Conservation (phyloP, 2,113 vertebrate species). For the Nematolebias whitei region DNA sequence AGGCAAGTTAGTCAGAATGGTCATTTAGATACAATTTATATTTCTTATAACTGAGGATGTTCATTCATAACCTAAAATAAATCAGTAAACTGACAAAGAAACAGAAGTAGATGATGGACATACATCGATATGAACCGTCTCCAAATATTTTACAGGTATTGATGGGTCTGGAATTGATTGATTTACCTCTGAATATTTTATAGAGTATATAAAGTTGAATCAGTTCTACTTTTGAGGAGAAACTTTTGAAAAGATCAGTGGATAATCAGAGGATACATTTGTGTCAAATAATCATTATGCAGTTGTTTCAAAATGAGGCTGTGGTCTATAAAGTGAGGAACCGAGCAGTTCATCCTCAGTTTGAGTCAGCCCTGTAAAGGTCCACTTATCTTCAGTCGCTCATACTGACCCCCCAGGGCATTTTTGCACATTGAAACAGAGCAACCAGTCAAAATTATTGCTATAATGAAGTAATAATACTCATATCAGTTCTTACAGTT, state of each 20-base stretch:
- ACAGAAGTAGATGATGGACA: not conserved
- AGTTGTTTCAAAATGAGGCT: constrained; percentile 30
- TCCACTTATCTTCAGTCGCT: constrained; percentile 51
- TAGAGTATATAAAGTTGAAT: not conserved
- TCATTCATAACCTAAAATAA: too few species aligned
- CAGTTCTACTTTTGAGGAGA: constrained; percentile 3
- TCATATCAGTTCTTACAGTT: constrained; percentile 37
- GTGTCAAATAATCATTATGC: constrained; percentile 29
- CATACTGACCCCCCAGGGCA: constrained; percentile 42
- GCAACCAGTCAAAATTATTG: constrained; percentile 46
- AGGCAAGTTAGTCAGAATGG: too few species aligned
- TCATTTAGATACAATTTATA: too few species aligned
- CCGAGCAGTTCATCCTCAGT: constrained; percentile 31
- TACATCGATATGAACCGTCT: not conserved
- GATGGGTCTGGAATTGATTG: not conserved
- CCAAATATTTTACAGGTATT: not conserved
- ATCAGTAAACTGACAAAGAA: not conserved
- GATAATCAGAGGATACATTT: constrained; percentile 5
- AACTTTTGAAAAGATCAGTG: constrained; percentile 2
- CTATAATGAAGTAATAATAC: constrained; percentile 47
- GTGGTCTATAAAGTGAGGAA: constrained; percentile 39
- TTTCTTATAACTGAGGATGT: too few species aligned
- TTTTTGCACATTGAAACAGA: constrained; percentile 38
- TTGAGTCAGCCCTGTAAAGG: constrained; percentile 37
- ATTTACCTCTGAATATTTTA: not conserved